phyloP scores from a whole-genome alignment of 2,113 vertebrate species.

The Odocoileus virginianus region DNA sequence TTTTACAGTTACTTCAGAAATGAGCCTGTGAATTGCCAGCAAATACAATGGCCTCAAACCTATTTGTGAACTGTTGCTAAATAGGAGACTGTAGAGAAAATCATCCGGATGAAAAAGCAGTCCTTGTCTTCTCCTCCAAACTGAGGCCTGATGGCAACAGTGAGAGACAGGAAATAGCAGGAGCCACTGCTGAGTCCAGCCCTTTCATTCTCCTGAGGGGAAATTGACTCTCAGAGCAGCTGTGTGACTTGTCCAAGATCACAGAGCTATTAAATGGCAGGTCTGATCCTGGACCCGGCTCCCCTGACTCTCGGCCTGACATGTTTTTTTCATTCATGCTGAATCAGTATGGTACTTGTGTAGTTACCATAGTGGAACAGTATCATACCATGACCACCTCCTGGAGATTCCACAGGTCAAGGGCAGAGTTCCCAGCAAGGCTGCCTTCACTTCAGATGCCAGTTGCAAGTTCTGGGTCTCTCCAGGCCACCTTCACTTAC shows the following conservation, averaged over 20 bases:
- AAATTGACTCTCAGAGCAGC: background rate
- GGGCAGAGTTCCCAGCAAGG: background rate
- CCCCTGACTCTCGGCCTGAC: background rate
- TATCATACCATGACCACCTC: accelerated
- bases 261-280: background rate
- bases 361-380: background rate
- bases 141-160: background rate
- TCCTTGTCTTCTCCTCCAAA: background rate
- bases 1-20: background rate
- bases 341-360: background rate
- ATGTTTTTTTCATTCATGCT: background rate
- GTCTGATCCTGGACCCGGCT: background rate
- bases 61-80: background rate
- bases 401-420: background rate
- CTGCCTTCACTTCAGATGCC: background rate
- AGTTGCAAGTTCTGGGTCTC: background rate
- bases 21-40: background rate
- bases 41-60: background rate
- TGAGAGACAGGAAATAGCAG: background rate
- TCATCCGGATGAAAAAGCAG: background rate
- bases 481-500: background rate
- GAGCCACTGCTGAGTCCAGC: background rate
- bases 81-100: background rate
- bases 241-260: background rate
- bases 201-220: background rate